Evolutionary conservation across 1,140 invertebrate genomes (phyloP).

Genomic region (Drosophila teissieri): DNA sequence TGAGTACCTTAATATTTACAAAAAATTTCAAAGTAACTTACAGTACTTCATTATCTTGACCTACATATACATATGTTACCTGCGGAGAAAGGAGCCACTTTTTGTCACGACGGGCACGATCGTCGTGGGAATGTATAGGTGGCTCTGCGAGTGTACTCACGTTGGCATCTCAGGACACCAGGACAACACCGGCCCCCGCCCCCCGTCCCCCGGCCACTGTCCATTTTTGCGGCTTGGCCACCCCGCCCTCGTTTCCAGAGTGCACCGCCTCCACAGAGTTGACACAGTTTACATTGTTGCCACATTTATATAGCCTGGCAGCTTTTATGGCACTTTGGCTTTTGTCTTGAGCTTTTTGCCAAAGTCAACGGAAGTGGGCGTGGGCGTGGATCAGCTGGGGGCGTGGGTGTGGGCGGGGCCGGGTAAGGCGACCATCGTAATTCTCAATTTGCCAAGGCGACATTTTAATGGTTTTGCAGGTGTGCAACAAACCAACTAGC

Average conservation of each 20-base stretch:
- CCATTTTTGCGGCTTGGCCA: conserved; percentile 59
- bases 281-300: conserved; percentile 82
- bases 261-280: conserved; percentile 49
- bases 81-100: neutral
- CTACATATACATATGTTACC: neutral
- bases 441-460: conserved; percentile 81
- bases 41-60: too few species aligned
- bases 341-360: conserved; percentile 74
- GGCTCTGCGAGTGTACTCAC: neutral
- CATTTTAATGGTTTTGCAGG: conserved; percentile 80
- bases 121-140: neutral
- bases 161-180: conserved; percentile 12
- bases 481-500: conserved; percentile 54
- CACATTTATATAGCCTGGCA: conserved; percentile 81
- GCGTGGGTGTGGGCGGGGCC: conserved; percentile 28
- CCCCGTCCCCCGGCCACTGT: conserved; percentile 24
- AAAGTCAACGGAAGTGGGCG: conserved; percentile 50
- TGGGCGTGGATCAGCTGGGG: conserved; percentile 22
- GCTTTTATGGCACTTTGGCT: conserved; percentile 80
- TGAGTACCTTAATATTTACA: too few species aligned
- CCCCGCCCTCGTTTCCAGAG: neutral
- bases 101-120: conserved; percentile 11
- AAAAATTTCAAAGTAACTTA: too few species aligned
- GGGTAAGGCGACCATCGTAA: conserved; percentile 61
- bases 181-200: too few species aligned